These are phyloP conservation scores for Tauraco erythrolophus DNA, from an alignment of 2,113 vertebrate species.

Conservation along the genomic window DNA sequence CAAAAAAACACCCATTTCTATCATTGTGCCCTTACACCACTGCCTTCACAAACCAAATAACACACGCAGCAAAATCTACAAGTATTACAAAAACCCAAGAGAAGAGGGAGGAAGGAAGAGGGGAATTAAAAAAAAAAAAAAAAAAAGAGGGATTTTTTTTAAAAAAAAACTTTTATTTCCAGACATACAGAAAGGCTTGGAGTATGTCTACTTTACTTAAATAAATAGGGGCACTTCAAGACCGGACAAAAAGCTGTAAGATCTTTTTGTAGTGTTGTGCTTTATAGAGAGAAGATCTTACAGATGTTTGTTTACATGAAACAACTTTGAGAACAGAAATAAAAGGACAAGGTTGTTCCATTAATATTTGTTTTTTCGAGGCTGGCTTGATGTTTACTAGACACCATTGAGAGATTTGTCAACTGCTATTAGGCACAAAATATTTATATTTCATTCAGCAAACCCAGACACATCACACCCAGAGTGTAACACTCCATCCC, in stretches of 20 bases:
- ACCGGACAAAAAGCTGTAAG: constrained; percentile 69
- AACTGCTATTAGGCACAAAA: constrained; percentile 68
- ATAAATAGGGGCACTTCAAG: constrained; percentile 81
- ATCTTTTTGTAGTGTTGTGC: constrained; percentile 84
- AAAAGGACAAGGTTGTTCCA: constrained; percentile 62
- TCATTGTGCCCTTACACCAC: constrained; percentile 75
- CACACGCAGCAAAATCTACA: constrained; percentile 32
- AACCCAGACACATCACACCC: constrained; percentile 25
- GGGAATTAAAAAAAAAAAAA: background rate
- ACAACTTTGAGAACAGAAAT: constrained; percentile 52
- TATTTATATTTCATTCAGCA: constrained; percentile 32
- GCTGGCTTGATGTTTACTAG: constrained; percentile 71
- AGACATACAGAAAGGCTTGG: constrained; percentile 47
- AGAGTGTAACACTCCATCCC: constrained; percentile 56
- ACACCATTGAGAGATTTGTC: constrained; percentile 71
- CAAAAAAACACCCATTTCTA: constrained; percentile 71
- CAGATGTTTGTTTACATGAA: constrained; percentile 62
- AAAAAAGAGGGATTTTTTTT: background rate
- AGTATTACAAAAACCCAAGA: constrained; percentile 56
- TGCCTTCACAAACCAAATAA: constrained; percentile 69
- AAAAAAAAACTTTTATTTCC: constrained; percentile 42
- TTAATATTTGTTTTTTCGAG: constrained; percentile 13
- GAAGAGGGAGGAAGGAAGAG: background rate
- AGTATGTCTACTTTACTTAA: constrained; percentile 62
- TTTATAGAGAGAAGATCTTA: constrained; percentile 78